Evolutionary conservation across 2,797 vertebrate species (phyloP).

Genomic region (Kryptopterus vitreolus): DNA sequence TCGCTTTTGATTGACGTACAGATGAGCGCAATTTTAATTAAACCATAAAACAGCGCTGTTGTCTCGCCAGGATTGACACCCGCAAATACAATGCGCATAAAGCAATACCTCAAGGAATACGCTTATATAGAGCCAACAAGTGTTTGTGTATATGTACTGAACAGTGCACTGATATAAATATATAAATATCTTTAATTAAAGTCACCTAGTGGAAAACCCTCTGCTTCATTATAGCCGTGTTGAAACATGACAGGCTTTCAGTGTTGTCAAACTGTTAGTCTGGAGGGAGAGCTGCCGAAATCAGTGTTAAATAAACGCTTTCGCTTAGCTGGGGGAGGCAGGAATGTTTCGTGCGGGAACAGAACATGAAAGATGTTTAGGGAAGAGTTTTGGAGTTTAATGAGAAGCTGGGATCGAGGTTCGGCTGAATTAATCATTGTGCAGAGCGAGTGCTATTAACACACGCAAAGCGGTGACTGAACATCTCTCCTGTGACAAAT

Average conservation of each 20-base stretch:
- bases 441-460: constrained; percentile 59
- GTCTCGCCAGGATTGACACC: constrained; percentile 25
- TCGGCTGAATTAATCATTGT: constrained; percentile 73
- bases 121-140: not conserved
- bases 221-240: constrained; percentile 66
- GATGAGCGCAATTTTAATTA: constrained; percentile 44
- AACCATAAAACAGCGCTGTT: constrained; percentile 34
- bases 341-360: constrained; percentile 60
- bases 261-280: constrained; percentile 69
- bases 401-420: constrained; percentile 71
- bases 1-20: constrained; percentile 46
- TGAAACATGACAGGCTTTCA: constrained; percentile 64
- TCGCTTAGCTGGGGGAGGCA: constrained; percentile 68
- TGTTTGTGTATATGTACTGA: constrained; percentile 14
- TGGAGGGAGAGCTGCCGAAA: constrained; percentile 63
- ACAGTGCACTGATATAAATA: constrained; percentile 29
- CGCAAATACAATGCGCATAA: constrained; percentile 33
- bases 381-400: constrained; percentile 73
- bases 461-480: constrained; percentile 69
- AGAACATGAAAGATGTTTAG: constrained; percentile 52
- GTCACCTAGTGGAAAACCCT: constrained; percentile 60
- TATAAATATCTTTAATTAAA: constrained; percentile 54
- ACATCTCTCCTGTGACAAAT: constrained; percentile 80
- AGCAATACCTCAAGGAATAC: constrained; percentile 21
- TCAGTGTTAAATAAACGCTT: constrained; percentile 56